Evolutionary conservation across 2,888 invertebrate species (phyloP).

Genomic region (Dioctria linearis): DNA sequence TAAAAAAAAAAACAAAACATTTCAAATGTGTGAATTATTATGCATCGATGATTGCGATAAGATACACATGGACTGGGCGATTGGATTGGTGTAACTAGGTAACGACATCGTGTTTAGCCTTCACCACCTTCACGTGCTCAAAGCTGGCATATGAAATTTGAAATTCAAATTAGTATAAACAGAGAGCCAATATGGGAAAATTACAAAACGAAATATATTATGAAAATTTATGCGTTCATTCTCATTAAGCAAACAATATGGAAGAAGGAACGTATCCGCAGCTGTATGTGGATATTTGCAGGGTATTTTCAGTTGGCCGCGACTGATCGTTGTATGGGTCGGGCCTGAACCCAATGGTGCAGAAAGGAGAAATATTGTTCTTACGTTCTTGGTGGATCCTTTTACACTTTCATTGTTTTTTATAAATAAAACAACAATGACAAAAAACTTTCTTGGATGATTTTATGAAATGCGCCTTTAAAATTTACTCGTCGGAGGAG

Average conservation of each 20-base stretch:
- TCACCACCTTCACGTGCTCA: conserved; percentile 7
- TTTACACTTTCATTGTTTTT: too few species aligned
- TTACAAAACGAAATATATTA: conserved; percentile 8
- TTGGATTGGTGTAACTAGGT: neutral
- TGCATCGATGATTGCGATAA: neutral
- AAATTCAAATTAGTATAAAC: neutral
- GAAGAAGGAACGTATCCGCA: neutral
- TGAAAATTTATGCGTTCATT: conserved; percentile 11
- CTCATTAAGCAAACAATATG: neutral
- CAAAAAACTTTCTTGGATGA: too few species aligned
- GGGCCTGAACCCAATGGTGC: neutral
- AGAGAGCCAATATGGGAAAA: neutral
- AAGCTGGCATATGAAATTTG: neutral
- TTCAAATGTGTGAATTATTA: too few species aligned
- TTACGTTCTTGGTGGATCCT: neutral
- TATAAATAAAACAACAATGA: too few species aligned
- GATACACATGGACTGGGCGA: neutral
- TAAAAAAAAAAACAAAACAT: too few species aligned
- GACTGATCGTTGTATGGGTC: neutral
- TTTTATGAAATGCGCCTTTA: too few species aligned
- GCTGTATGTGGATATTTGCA: neutral
- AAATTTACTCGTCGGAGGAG: too few species aligned
- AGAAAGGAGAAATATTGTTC: neutral
- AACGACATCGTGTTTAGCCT: conserved; percentile 6
- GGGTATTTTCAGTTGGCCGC: neutral